phyloP scores from a whole-genome alignment of 2,113 vertebrate genomes.

The Carettochelys insculpta region DNA sequence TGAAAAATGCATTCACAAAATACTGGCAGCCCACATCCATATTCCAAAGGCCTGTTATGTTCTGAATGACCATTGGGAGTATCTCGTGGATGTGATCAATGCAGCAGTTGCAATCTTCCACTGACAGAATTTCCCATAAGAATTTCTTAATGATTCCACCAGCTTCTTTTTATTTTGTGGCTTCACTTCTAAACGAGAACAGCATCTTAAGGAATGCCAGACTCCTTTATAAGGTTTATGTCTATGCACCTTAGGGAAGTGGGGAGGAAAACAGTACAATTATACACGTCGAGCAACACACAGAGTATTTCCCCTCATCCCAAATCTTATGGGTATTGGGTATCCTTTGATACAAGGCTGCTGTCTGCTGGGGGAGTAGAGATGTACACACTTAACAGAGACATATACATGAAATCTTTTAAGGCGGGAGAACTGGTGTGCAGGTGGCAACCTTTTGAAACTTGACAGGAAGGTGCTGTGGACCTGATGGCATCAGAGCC shows the following conservation, averaged over 20 bases:
- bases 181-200: background rate
- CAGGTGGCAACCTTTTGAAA: too few relatives aligned
- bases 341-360: too few relatives aligned
- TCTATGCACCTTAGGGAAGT: background rate
- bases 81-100: background rate
- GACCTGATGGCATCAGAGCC: too few relatives aligned
- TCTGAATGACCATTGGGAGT: background rate
- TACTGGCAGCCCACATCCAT: background rate
- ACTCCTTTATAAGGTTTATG: background rate
- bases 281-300: background rate
- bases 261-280: background rate
- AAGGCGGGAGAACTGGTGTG: too few relatives aligned
- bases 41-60: background rate
- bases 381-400: too few relatives aligned
- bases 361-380: too few relatives aligned
- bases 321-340: background rate
- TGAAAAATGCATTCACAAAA: background rate
- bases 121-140: background rate
- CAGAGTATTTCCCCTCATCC: background rate
- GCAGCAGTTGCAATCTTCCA: background rate
- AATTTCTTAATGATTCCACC: background rate
- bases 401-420: too few relatives aligned
- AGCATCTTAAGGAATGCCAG: background rate
- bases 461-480: too few relatives aligned
- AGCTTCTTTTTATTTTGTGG: background rate